phyloP scores from a whole-genome alignment of 2,797 vertebrate species.

The Chanos chanos region DNA sequence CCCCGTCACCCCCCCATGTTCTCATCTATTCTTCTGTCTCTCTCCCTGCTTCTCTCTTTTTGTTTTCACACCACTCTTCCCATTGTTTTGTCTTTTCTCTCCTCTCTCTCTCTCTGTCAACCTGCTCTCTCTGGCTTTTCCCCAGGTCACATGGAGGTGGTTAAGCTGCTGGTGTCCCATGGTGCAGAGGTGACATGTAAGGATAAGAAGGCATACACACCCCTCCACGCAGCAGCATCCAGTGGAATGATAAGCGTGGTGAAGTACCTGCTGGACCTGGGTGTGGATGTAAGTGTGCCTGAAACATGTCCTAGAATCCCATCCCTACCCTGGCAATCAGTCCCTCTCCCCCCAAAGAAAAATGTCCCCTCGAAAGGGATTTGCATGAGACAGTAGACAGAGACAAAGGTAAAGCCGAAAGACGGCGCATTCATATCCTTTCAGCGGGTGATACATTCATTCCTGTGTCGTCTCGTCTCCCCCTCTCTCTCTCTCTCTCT shows the following conservation, averaged over 20 bases:
- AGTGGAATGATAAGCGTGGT: slow-evolving; percentile 97
- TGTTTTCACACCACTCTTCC: too few relatives aligned
- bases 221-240: slow-evolving; percentile 93
- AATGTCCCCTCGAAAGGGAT: too few relatives aligned
- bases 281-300: slow-evolving; percentile 85
- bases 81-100: not conserved
- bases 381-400: too few relatives aligned
- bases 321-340: not conserved
- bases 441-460: not conserved
- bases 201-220: slow-evolving; percentile 96
- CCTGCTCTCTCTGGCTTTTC: slow-evolving; percentile 8
- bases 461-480: not conserved
- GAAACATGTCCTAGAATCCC: not conserved
- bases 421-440: too few relatives aligned
- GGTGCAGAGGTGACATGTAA: slow-evolving; percentile 96
- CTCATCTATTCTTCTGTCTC: not conserved
- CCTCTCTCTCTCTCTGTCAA: not conserved
- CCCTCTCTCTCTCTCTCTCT: not conserved
- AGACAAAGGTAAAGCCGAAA: too few relatives aligned
- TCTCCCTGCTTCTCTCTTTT: not conserved
- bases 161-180: slow-evolving; percentile 89
- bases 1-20: not conserved
- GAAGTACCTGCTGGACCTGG: slow-evolving; percentile 94
- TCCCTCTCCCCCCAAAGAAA: too few relatives aligned
- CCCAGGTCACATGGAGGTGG: slow-evolving; percentile 94